Percentiles rank a stretch among this genome's conserved stretches.
These are phyloP conservation scores for Stictocephala bisonia DNA, from an alignment of 2,888 invertebrate species.

Conservation along the genomic window DNA sequence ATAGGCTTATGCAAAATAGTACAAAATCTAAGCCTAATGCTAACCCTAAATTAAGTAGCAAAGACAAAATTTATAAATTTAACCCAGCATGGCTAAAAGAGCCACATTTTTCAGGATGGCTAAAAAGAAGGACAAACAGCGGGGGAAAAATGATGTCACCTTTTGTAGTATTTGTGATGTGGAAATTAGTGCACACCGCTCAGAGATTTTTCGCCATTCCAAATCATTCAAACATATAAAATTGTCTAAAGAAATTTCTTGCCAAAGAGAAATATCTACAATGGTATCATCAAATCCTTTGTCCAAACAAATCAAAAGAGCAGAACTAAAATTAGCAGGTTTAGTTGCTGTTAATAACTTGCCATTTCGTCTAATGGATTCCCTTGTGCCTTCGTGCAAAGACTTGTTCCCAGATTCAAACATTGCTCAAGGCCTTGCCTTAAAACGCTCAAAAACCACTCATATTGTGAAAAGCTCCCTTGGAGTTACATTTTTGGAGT, in stretches of 20 bases:
- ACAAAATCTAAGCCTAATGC: no score
- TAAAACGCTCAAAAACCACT: slow-evolving; percentile 4
- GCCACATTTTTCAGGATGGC: background rate
- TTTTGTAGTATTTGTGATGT: background rate
- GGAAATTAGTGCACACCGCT: background rate
- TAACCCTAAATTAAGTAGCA: no score
- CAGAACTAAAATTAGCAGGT: slow-evolving; percentile 11
- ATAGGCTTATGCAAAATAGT: no score
- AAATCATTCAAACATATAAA: background rate
- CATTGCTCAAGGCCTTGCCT: background rate
- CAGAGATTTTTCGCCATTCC: background rate
- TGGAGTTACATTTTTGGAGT: background rate
- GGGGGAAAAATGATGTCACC: background rate
- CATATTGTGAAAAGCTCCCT: background rate
- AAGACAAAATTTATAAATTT: background rate
- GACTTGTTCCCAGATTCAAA: background rate
- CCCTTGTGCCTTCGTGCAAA: background rate
- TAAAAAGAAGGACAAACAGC: background rate
- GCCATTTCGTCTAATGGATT: slow-evolving; percentile 2
- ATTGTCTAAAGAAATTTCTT: background rate
- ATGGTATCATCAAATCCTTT: slow-evolving; percentile 3
- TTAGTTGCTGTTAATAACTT: background rate
- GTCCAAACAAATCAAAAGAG: slow-evolving; percentile 18
- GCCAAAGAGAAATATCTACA: background rate
- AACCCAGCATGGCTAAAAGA: slow-evolving; percentile 1